Evolutionary conservation across 2,113 vertebrate species (phyloP), one percentile per base, ranked within the genome.

Genomic region (Ammodramus savannarum): DNA sequence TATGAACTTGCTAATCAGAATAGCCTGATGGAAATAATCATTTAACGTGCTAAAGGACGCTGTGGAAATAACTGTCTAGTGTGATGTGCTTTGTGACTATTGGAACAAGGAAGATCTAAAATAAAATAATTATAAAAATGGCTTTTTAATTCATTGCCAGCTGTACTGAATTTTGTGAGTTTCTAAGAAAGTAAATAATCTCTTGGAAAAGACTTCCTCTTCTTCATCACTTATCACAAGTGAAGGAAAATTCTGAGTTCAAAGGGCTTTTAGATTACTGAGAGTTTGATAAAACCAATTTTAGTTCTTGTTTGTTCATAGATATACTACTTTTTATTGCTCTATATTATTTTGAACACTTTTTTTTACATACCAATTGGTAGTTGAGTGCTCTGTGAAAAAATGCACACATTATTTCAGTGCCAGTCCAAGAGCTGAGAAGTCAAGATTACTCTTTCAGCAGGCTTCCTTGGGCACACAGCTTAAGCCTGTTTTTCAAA

Each of bases 191-290:
- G 32, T 94, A 75, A 95, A 59, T 92, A 85, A 94, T 80, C 43
- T 89, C 46, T 87, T 82, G 95, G 71, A 89, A 91, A 96, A 80
- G 6, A 58, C 58, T 91, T 94, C 66, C 39, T 51, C 38, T 81
- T 78, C 31, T 75, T 62, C 41, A 54, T 76, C 7, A 8, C 82
- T 83, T 94, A 85, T 85, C 59, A 85, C 20, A 77, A 95, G 44
- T 41, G 29, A 91, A 78, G 73, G 25, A 79, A 93, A 73, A 54
- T 61, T 29, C 16, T 79, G 1, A 27, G 17, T 95, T 79, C 78
- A 69, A 65, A 85, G 66, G 41, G 13, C 74, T 76, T 95, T 79
- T 58, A 38, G 36, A 54, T 54, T 87, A 85, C 38, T 58, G 16
- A 62, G 9, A 7, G 12, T 5, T 5, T 65, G 17, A 54, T 66